Conservation (phyloP, 2,888 invertebrate species). For the Cabera pusaria region DNA sequence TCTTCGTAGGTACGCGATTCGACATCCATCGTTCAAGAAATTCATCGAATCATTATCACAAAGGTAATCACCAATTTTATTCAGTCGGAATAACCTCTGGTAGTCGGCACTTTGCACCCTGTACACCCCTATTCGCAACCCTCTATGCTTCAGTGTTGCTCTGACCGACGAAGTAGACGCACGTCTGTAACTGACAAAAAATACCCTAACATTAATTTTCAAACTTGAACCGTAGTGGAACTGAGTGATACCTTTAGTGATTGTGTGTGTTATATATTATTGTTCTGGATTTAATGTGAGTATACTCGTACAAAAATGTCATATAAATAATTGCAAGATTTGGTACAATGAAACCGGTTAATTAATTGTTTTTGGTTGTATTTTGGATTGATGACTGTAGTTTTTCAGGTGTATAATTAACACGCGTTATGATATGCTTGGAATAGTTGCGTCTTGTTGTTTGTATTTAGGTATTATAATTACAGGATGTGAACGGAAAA, state of each 20-base stretch:
- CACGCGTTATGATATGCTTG: too few relatives aligned
- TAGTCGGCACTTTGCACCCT: constrained; percentile 39
- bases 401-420: too few relatives aligned
- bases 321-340: too few relatives aligned
- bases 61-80: constrained; percentile 41
- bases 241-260: constrained; percentile 12
- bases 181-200: constrained; percentile 24
- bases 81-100: constrained; percentile 39
- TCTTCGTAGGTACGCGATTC: constrained; percentile 7
- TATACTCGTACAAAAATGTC: too few relatives aligned
- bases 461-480: too few relatives aligned
- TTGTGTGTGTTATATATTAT: constrained; percentile 9
- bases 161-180: constrained; percentile 24
- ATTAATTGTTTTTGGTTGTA: too few relatives aligned
- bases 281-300: constrained; percentile 12
- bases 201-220: constrained; percentile 8
- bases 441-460: too few relatives aligned
- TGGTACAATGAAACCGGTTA: too few relatives aligned
- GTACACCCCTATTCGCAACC: constrained; percentile 6
- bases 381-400: too few relatives aligned
- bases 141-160: constrained; percentile 37
- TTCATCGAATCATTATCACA: constrained; percentile 30
- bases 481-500: too few relatives aligned
- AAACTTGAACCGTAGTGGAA: constrained; percentile 22
- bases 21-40: constrained; percentile 11